phyloP scores from a whole-genome alignment of 2,888 invertebrate species.

The Meghimatium bilineatum region DNA sequence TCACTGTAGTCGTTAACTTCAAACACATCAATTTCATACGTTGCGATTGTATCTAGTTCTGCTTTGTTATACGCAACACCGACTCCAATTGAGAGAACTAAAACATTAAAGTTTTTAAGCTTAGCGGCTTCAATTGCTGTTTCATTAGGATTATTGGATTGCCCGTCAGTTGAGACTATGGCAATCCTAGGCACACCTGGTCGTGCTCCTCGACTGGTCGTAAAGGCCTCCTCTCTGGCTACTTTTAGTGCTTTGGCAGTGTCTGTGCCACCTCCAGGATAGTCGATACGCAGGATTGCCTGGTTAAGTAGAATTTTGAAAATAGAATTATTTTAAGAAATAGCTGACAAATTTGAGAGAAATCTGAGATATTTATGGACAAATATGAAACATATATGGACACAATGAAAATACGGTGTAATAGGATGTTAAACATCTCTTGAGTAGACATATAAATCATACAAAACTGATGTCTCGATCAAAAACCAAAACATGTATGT shows the following conservation, averaged over 20 bases:
- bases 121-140: slow-evolving; percentile 8
- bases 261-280: slow-evolving; percentile 3
- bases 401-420: too few species aligned
- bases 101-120: not conserved
- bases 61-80: not conserved
- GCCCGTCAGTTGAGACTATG: slow-evolving; percentile 17
- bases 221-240: not conserved
- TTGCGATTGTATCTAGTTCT: slow-evolving; percentile 12
- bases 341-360: too few species aligned
- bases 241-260: slow-evolving; percentile 6
- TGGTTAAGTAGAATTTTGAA: not conserved
- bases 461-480: too few species aligned
- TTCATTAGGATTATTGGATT: not conserved
- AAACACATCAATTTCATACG: slow-evolving; percentile 6
- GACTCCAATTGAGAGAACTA: slow-evolving; percentile 17
- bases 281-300: not conserved
- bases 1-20: slow-evolving; percentile 1
- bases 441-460: too few species aligned
- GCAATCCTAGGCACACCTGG: not conserved
- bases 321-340: too few species aligned
- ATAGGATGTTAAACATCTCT: too few species aligned
- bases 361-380: too few species aligned
- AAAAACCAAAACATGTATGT: too few species aligned
- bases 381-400: too few species aligned
- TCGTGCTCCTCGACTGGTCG: not conserved